Evolutionary conservation across 2,888 invertebrate species (phyloP), one percentile per base, ranked within the genome.

Genomic region (Catocala fraxini): DNA sequence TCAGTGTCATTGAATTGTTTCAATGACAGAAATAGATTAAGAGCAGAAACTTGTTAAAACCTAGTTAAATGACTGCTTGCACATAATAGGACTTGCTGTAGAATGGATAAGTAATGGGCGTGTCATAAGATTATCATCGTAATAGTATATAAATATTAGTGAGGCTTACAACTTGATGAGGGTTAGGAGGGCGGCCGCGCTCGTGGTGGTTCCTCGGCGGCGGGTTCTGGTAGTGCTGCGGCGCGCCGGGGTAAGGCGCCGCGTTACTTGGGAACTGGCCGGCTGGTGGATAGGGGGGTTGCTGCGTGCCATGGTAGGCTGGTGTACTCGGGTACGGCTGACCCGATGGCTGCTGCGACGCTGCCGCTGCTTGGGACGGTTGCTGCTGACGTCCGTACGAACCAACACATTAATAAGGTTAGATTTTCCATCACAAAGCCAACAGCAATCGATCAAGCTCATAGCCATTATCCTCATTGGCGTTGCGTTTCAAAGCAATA

Each of bases 391-490:
- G 94, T 94, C 94, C 94, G 93, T 94, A 94, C 94, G 94, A 89
- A 94, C 93, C 94, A 94, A 94, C 92, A 94, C 94, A 94, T 94
- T 94, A 94, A 93, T 93, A 93, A 94, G 94, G 94, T 94, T 94
- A 94, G 94, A 93, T 94, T 94, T 93, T 94, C 93, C 92, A 90
- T 93, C 86, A 89, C 80, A 84, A 92, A 92, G 90, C 92, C 88
- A 89, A 88, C 86, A 94, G 93, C 93, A 93, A 94, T 87, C 82
- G 80, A 82, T 81, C 83, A 91, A 93, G 93, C 91, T 88, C 82
- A 88, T 90, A 93, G 93, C 93, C 90, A 93, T 87, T 80, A 82
- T 81, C 76, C 82, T 84, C 82, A 84, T 86, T 89, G 91, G 89
- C 90, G 80, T 85, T 90, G 93, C 93, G 83, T 83, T 84, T 86